Percentiles rank a stretch among this genome's conserved stretches.
Conservation (phyloP, 2,888 invertebrate species). For the Andrena flavipes region DNA sequence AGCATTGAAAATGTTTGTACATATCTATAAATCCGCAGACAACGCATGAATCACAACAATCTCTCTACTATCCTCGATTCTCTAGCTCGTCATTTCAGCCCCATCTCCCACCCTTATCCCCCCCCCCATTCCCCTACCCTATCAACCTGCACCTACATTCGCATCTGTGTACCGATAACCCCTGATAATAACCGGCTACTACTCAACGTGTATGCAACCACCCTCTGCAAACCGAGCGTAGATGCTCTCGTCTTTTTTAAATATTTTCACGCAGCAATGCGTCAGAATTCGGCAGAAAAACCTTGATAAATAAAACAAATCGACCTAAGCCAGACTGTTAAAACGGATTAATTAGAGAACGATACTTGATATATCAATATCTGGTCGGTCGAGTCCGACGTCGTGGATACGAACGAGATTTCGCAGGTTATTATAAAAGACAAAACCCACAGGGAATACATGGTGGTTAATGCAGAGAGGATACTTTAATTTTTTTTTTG, state of each 20-base stretch:
- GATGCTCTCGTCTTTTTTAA: slow-evolving; percentile 21
- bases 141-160: slow-evolving; percentile 50
- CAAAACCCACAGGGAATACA: too few species aligned
- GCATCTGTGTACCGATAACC: slow-evolving; percentile 72
- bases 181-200: slow-evolving; percentile 76
- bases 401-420: too few species aligned
- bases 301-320: slow-evolving; percentile 30
- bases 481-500: too few species aligned
- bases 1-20: too few species aligned
- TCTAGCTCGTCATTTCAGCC: slow-evolving; percentile 18
- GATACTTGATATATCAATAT: slow-evolving; percentile 38
- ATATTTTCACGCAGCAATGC: slow-evolving; percentile 26
- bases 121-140: slow-evolving; percentile 43
- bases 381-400: too few species aligned
- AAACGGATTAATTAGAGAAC: slow-evolving; percentile 52
- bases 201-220: slow-evolving; percentile 38
- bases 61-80: slow-evolving; percentile 58
- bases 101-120: neutral
- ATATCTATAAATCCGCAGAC: slow-evolving; percentile 39
- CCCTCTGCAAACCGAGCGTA: slow-evolving; percentile 13
- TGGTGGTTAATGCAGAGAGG: too few species aligned
- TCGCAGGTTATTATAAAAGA: too few species aligned
- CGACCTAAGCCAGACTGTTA: neutral
- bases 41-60: slow-evolving; percentile 77
- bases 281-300: neutral